Evolutionary conservation across 2,113 vertebrate genomes (phyloP).

Genomic region (Panthera leo): DNA sequence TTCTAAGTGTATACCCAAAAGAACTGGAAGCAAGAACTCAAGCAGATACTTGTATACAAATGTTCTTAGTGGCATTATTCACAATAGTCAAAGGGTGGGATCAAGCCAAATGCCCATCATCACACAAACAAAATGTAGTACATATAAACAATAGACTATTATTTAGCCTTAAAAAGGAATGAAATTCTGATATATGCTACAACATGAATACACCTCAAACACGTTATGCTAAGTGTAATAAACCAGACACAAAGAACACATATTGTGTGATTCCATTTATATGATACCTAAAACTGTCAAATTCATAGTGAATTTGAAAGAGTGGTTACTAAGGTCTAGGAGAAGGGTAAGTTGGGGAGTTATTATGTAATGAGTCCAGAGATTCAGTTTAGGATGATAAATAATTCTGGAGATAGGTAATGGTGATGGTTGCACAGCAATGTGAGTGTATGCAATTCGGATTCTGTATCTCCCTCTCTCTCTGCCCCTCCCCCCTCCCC

Average conservation of each 20-base stretch:
- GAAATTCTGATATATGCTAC: not conserved
- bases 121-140: not conserved
- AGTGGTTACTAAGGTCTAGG: not conserved
- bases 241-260: not conserved
- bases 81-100: not conserved
- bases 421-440: not conserved
- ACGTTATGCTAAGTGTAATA: not conserved
- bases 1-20: not conserved
- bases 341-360: too few relatives aligned
- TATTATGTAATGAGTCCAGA: not conserved
- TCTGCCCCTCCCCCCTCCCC: too few relatives aligned
- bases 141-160: not conserved
- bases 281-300: not conserved
- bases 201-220: not conserved
- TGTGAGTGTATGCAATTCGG: not conserved
- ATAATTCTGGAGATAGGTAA: not conserved
- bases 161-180: not conserved
- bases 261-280: not conserved
- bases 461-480: too few relatives aligned
- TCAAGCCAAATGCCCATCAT: not conserved
- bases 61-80: not conserved
- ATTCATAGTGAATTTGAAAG: not conserved
- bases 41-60: not conserved
- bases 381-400: not conserved
- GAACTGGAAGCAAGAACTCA: not conserved